Conservation (phyloP, 2,113 vertebrate genomes). For the Calypte anna region DNA sequence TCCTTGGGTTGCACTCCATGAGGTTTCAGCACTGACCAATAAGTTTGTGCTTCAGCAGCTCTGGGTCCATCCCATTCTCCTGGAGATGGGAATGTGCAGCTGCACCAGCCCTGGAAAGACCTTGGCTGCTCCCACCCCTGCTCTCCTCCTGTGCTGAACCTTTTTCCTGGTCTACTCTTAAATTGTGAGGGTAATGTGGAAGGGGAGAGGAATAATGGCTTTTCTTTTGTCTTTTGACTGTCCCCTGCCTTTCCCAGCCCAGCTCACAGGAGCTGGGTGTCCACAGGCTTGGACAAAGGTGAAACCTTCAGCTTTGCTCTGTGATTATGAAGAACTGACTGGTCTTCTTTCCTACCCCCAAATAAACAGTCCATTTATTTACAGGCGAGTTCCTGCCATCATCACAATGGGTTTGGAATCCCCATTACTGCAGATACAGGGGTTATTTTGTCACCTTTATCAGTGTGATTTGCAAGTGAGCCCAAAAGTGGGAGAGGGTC, state of each 20-base stretch:
- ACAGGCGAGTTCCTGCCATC: neutral
- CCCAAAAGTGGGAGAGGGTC: neutral
- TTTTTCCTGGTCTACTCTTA: neutral
- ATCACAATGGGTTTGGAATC: neutral
- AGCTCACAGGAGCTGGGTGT: neutral
- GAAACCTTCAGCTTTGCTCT: neutral
- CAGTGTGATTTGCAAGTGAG: neutral
- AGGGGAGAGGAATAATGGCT: neutral
- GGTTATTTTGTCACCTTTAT: neutral
- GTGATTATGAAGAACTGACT: neutral
- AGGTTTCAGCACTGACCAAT: neutral
- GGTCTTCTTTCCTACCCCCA: neutral
- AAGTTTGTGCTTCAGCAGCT: neutral
- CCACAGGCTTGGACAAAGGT: neutral
- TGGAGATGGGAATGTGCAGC: neutral
- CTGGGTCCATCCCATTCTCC: neutral
- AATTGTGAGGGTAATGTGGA: neutral
- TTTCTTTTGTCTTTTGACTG: neutral
- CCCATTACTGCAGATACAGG: neutral
- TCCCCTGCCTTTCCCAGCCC: neutral
- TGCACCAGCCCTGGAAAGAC: neutral
- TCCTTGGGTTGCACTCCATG: rapidly evolving
- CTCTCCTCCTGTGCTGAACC: neutral
- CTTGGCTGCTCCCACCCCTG: neutral
- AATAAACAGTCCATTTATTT: neutral